Evolutionary conservation across 37 sponge, comb jelly and placozoan species (phyloP).

Genomic region (Agelas oroides): DNA sequence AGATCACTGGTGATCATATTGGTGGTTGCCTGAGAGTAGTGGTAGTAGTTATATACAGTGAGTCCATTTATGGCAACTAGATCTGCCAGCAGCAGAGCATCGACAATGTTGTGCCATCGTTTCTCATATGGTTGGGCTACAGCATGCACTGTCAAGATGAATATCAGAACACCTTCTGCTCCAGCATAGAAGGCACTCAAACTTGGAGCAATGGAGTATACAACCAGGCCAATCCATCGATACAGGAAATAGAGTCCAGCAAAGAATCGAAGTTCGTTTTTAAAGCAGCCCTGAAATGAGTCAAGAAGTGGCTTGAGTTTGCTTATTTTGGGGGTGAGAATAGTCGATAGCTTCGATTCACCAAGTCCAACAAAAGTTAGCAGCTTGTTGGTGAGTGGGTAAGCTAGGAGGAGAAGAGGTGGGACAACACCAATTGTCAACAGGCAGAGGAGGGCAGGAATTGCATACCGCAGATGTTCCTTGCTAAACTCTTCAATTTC

Average conservation of each 20-base stretch:
- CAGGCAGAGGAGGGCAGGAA: conserved; percentile 48
- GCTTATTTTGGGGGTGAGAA: not conserved
- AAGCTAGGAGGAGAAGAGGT: conserved; percentile 9
- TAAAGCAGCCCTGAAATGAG: conserved; percentile 42
- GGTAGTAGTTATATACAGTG: conserved; percentile 12
- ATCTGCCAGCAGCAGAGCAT: conserved; percentile 41
- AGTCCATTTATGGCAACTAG: conserved; percentile 32
- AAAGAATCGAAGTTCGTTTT: conserved; percentile 49
- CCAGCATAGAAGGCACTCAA: not conserved
- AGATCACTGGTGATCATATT: not conserved
- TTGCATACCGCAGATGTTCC: conserved; percentile 49
- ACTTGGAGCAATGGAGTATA: not conserved
- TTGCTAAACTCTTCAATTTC: conserved; percentile 22
- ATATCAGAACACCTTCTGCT: not conserved
- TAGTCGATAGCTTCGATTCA: not conserved
- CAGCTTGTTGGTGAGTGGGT: conserved; percentile 30
- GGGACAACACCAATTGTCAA: conserved; percentile 17
- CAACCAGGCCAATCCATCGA: not conserved
- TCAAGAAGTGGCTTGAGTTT: conserved; percentile 53
- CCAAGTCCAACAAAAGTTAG: conserved; percentile 1
- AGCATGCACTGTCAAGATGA: conserved; percentile 25
- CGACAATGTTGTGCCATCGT: conserved; percentile 43
- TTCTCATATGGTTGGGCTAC: conserved; percentile 47
- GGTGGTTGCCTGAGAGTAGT: not conserved
- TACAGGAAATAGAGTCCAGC: conserved; percentile 61